These are phyloP conservation scores for Syngnathus typhle DNA, from an alignment of 2,113 vertebrate genomes.

Conservation along the genomic window DNA sequence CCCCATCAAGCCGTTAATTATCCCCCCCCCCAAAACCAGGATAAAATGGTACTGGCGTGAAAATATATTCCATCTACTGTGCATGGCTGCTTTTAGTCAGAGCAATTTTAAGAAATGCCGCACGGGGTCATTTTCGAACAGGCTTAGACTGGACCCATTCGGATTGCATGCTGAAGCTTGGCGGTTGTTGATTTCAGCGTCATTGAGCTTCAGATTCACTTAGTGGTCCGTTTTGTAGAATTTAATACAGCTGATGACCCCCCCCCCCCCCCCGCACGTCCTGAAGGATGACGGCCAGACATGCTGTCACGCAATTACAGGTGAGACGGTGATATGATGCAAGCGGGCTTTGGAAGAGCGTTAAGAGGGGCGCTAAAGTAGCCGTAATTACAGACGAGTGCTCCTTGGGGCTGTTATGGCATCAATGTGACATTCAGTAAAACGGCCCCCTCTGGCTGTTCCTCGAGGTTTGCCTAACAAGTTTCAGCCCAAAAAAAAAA, in stretches of 20 bases:
- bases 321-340: conserved; percentile 24
- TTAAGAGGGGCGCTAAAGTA: conserved; percentile 35
- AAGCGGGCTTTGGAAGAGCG: conserved; percentile 35
- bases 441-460: neutral
- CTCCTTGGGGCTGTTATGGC: conserved; percentile 24
- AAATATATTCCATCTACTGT: conserved; percentile 43
- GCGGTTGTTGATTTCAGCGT: conserved; percentile 21
- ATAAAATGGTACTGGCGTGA: conserved; percentile 33
- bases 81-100: conserved; percentile 28
- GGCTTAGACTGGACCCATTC: conserved; percentile 12
- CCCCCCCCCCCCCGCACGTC: neutral
- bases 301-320: conserved; percentile 32
- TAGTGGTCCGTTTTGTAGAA: conserved; percentile 14
- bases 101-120: conserved; percentile 36
- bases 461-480: too few species aligned
- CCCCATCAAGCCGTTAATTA: conserved; percentile 29
- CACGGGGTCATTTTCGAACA: conserved; percentile 32
- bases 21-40: conserved; percentile 26
- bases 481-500: too few species aligned
- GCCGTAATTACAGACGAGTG: conserved; percentile 36
- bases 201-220: conserved; percentile 13
- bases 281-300: conserved; percentile 28
- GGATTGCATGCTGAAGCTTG: conserved; percentile 14
- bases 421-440: conserved; percentile 32
- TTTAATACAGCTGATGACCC: conserved; percentile 28